Evolutionary conservation across 35 echinoderm and acorn worm species (phyloP), one percentile per base, ranked within the genome.

Genomic region (Strongylocentrotus purpuratus): DNA sequence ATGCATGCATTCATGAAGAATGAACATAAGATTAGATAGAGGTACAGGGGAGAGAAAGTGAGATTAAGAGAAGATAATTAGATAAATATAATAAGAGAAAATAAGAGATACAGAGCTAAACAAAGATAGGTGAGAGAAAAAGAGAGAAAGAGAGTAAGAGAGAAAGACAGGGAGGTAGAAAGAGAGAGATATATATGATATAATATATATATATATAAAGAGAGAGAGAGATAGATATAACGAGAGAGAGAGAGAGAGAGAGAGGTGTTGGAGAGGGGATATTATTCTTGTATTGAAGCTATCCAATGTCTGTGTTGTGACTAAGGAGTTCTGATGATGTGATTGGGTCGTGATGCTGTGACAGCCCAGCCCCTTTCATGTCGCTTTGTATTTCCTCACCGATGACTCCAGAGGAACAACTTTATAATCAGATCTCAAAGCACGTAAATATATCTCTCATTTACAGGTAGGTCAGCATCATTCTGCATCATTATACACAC

Each of bases 381-480:
- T 93, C 91, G 91, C 48, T 93, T 58, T 47, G 91, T 93, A 93
- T 93, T 93, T 93, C 91, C 91, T 93, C 12, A 28, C 48, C 48
- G 48, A 93, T 58, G 91, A 58, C 91, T 93, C 48, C 46, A n/a
- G 45, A 58, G 91, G 91, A 93, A 55, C 91, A 93, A 46, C 91
- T 93, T 93, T 33, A 93, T 93, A 93, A 93, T 93, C 91, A 50
- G 91, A 93, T 93, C 91, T 93, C 46, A 47, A 93, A 93, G 45
- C 48, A 12, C 45, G 87, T 78, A n/a, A 31, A 78, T 78, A 78
- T 89, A 89, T 89, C 32, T 89, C 87, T 89, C 87, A 46, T 89
- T 89, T 89, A 89, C 87, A 89, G 87, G 87, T 89, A 89, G 45
- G 87, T 33, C 87, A 89, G 33, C 14, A 46, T 45, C 17, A 46